Conservation (phyloP, 2,113 vertebrate genomes). For the Cathartes aura region DNA sequence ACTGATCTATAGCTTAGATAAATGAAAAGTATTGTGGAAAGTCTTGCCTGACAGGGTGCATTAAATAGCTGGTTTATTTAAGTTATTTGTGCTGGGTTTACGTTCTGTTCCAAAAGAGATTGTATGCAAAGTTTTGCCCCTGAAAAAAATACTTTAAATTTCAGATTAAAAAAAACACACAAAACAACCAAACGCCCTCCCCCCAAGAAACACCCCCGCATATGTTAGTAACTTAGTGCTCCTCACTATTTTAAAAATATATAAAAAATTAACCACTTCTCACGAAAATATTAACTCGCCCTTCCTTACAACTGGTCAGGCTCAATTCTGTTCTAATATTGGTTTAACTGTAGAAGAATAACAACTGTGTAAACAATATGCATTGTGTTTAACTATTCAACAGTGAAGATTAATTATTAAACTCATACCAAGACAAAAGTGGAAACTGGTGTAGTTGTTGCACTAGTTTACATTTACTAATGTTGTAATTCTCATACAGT, state of each 20-base stretch:
- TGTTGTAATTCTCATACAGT: not conserved
- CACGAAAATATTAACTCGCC: not conserved
- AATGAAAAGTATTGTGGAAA: not conserved
- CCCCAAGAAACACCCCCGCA: accelerated
- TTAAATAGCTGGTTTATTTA: not conserved
- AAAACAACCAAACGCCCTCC: not conserved
- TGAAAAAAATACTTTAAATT: not conserved
- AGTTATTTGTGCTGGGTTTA: not conserved
- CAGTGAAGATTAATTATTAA: constrained; percentile 62
- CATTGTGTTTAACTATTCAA: constrained; percentile 60
- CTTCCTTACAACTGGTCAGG: not conserved
- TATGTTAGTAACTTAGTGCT: not conserved
- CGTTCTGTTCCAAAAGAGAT: not conserved
- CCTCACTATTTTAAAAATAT: not conserved
- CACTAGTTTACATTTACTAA: not conserved
- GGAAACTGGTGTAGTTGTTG: not conserved
- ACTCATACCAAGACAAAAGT: not conserved
- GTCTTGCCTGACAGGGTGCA: not conserved
- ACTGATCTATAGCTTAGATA: not conserved
- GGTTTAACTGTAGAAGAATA: constrained; percentile 14
- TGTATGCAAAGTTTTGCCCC: not conserved
- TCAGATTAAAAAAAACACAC: not conserved
- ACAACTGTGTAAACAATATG: constrained; percentile 8
- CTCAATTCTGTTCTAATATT: not conserved
- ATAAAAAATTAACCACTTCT: not conserved